A percentile compares a stretch with the other conserved stretches of the same genome.
phyloP scores from a whole-genome alignment of 2,113 vertebrate genomes.

The Apteryx mantelli region DNA sequence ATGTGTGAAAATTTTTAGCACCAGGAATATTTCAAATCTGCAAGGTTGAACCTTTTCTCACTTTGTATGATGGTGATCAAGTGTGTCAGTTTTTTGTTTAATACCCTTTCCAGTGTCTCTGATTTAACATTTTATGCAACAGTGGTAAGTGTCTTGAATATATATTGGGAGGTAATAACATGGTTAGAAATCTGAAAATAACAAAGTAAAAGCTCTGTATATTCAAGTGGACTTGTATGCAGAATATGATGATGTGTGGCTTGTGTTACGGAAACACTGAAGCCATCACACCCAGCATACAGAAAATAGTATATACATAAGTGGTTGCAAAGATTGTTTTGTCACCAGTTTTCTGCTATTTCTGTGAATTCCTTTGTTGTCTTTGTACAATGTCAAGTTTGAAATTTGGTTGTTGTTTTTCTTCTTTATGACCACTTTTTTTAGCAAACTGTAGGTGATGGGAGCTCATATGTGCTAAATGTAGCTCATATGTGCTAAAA shows the following conservation, averaged over 20 bases:
- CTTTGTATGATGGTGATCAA: rapidly evolving
- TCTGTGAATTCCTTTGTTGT: neutral
- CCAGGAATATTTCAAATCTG: neutral
- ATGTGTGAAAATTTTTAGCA: neutral
- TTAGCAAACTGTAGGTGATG: too few species aligned
- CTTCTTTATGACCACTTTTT: neutral
- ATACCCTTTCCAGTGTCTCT: neutral
- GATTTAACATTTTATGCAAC: neutral
- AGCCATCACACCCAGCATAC: rapidly evolving
- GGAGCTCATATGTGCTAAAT: too few species aligned
- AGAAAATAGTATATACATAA: rapidly evolving
- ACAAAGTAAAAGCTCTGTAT: neutral
- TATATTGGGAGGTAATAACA: neutral
- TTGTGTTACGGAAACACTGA: rapidly evolving
- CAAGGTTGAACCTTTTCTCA: neutral
- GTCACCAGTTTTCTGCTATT: neutral
- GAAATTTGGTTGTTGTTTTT: rapidly evolving
- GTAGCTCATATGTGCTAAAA: too few species aligned
- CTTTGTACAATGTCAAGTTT: neutral
- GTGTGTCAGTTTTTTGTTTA: neutral
- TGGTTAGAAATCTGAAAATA: neutral
- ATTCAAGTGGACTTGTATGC: too few species aligned
- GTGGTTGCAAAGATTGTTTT: neutral
- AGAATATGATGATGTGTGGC: too few species aligned
- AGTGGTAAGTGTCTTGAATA: neutral